Percentiles rank a stretch among this genome's conserved stretches.
Evolutionary conservation across 2,888 invertebrate genomes (phyloP).

Genomic region (Rhagonycha lutea): DNA sequence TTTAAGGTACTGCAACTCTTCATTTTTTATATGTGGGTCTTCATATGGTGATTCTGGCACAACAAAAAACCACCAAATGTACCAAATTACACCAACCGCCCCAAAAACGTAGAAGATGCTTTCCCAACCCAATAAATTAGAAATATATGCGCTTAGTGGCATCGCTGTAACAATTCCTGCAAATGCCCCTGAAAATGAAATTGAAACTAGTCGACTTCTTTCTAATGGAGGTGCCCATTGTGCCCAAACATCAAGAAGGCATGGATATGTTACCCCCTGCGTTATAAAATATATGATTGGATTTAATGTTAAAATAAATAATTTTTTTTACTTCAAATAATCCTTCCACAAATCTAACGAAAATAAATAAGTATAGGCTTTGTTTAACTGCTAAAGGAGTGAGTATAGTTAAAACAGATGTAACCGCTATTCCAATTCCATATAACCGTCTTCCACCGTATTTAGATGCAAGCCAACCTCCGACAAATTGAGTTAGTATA

Average conservation of each 20-base stretch:
- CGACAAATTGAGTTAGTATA: constrained; percentile 79
- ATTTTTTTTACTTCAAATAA: constrained; percentile 43
- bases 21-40: constrained; percentile 72
- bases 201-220: constrained; percentile 76
- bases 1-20: constrained; percentile 75
- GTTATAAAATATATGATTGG: not conserved
- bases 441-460: constrained; percentile 86
- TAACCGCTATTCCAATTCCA: constrained; percentile 74
- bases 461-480: constrained; percentile 81
- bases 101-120: constrained; percentile 83
- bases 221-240: constrained; percentile 82
- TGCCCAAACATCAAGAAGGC: constrained; percentile 83
- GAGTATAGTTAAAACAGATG: constrained; percentile 58
- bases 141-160: constrained; percentile 76
- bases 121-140: constrained; percentile 76
- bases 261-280: constrained; percentile 77
- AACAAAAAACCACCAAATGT: constrained; percentile 69
- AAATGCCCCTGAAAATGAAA: constrained; percentile 85
- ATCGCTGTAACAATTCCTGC: constrained; percentile 83
- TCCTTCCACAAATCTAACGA: constrained; percentile 60
- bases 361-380: constrained; percentile 71
- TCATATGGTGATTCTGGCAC: constrained; percentile 76
- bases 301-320: not conserved
- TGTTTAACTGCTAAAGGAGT: constrained; percentile 80
- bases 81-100: constrained; percentile 72